phyloP scores from a whole-genome alignment of 1,140 invertebrate genomes.

The Euwallacea fornicatus region DNA sequence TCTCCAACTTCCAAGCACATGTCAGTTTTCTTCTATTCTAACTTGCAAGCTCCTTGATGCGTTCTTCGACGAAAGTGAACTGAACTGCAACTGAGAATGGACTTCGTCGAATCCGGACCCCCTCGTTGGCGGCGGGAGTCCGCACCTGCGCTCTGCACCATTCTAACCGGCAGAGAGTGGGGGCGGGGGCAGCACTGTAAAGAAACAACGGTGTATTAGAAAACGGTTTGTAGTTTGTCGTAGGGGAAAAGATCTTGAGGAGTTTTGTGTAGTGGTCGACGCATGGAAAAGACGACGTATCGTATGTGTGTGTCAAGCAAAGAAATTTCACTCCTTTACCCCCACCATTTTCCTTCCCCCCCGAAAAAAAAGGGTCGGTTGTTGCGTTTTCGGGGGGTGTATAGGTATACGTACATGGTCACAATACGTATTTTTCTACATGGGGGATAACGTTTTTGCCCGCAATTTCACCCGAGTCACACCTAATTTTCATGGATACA shows the following conservation, averaged over 20 bases:
- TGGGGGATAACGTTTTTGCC: no score
- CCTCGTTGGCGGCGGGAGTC: slow-evolving; percentile 25
- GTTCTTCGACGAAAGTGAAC: background rate
- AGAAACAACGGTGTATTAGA: slow-evolving; percentile 39
- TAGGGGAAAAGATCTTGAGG: slow-evolving; percentile 31
- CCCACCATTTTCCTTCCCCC: no score
- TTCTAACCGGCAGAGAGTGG: slow-evolving; percentile 17
- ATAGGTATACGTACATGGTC: no score
- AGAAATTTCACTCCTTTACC: no score
- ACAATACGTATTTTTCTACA: no score
- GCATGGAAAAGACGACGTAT: slow-evolving; percentile 7
- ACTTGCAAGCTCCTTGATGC: background rate
- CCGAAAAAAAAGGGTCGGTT: background rate
- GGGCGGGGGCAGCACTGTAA: slow-evolving; percentile 35
- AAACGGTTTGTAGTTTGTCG: slow-evolving; percentile 35
- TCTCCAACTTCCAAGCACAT: background rate
- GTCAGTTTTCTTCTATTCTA: background rate
- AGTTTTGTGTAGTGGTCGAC: slow-evolving; percentile 33
- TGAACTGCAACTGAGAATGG: slow-evolving; percentile 26
- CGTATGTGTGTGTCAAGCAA: slow-evolving; percentile 4
- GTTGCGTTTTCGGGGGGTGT: no score
- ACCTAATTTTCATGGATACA: no score
- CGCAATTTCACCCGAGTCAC: no score
- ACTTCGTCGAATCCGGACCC: slow-evolving; percentile 7
- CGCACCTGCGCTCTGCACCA: slow-evolving; percentile 12